phyloP scores from a whole-genome alignment of 2,113 vertebrate genomes.

The Pantherophis guttatus region DNA sequence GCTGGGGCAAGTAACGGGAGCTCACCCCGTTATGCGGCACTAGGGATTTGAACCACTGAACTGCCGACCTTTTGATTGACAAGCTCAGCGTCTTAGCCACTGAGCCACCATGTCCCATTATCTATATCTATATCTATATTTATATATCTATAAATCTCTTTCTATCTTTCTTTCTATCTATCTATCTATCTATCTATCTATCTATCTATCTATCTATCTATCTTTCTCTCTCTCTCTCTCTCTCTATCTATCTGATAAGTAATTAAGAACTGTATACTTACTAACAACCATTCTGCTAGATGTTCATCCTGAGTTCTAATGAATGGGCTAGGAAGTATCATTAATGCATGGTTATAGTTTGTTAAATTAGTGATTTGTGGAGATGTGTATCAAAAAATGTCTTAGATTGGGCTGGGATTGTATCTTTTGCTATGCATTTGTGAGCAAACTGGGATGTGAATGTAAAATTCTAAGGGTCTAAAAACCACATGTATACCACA shows the following conservation, averaged over 20 bases:
- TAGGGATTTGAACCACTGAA: too few relatives aligned
- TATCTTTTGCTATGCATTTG: not conserved
- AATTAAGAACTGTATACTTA: not conserved
- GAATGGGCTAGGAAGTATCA: not conserved
- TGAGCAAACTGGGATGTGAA: not conserved
- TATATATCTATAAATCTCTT: too few relatives aligned
- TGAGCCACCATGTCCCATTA: too few relatives aligned
- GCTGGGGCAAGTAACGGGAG: too few relatives aligned
- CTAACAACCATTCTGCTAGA: not conserved
- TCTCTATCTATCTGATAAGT: not conserved
- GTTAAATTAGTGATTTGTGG: not conserved
- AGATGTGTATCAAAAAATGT: not conserved
- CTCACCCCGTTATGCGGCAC: too few relatives aligned
- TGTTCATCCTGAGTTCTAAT: not conserved
- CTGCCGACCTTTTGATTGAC: too few relatives aligned
- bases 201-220: too few relatives aligned
- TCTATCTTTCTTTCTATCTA: too few relatives aligned
- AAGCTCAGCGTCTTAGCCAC: too few relatives aligned
- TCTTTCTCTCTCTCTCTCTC: too few relatives aligned
- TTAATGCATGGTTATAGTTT: not conserved
- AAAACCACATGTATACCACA: not conserved
- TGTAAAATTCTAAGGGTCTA: not conserved
- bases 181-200: too few relatives aligned
- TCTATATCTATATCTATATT: too few relatives aligned
- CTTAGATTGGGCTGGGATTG: not conserved